These are phyloP conservation scores for Phenacoccus solenopsis DNA, from an alignment of 1,140 invertebrate genomes.

Conservation along the genomic window DNA sequence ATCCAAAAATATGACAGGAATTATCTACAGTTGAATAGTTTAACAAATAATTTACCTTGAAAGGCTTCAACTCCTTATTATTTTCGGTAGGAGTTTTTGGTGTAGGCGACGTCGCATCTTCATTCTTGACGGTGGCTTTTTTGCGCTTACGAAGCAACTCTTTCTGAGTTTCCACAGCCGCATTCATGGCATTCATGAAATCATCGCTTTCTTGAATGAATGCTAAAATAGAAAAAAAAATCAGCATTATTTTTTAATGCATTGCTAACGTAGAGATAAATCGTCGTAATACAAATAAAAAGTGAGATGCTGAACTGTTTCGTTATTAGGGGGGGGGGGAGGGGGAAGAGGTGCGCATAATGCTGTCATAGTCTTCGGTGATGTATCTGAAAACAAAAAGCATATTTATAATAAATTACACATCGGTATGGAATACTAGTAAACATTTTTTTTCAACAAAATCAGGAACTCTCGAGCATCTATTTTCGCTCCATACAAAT, in stretches of 20 bases:
- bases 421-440: no score
- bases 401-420: no score
- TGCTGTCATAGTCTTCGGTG: no score
- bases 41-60: slow-evolving; percentile 37
- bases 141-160: slow-evolving; percentile 61
- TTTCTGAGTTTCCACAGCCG: slow-evolving; percentile 57
- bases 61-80: slow-evolving; percentile 40
- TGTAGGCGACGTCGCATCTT: slow-evolving; percentile 27
- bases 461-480: no score
- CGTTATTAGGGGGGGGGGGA: not conserved
- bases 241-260: not conserved
- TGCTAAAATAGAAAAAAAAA: slow-evolving; percentile 36
- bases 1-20: no score
- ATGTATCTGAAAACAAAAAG: no score
- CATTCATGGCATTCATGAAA: slow-evolving; percentile 77
- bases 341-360: not conserved
- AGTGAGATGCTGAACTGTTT: not conserved
- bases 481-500: no score
- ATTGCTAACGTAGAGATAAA: not conserved
- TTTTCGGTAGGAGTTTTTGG: not conserved
- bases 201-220: slow-evolving; percentile 72
- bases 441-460: no score
- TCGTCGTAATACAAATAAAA: not conserved
- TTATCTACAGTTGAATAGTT: no score
- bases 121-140: slow-evolving; percentile 49